Percentiles rank a stretch among this genome's conserved stretches.
These are phyloP conservation scores for Gryllus bimaculatus DNA, from an alignment of 1,140 invertebrate genomes.

Conservation along the genomic window DNA sequence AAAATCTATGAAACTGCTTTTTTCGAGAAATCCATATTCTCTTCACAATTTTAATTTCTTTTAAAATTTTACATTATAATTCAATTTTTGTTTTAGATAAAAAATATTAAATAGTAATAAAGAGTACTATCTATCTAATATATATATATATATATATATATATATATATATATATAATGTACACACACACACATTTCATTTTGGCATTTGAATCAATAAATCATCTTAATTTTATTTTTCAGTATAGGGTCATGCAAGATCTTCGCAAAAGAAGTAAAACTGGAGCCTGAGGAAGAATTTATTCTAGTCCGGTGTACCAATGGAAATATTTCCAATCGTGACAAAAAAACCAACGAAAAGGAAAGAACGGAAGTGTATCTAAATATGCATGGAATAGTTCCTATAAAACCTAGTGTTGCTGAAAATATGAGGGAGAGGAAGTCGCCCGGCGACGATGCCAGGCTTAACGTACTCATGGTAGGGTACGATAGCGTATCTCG, in stretches of 20 bases:
- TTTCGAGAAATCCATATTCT: too few relatives aligned
- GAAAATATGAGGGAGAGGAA: neutral
- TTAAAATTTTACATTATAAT: too few relatives aligned
- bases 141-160: too few relatives aligned
- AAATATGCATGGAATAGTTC: constrained; percentile 35
- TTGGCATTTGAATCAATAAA: too few relatives aligned
- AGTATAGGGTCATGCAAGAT: constrained; percentile 30
- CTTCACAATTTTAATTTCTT: too few relatives aligned
- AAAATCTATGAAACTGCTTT: too few relatives aligned
- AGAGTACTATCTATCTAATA: too few relatives aligned
- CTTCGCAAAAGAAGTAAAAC: constrained; percentile 32
- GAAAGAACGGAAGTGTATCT: constrained; percentile 34
- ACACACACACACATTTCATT: too few relatives aligned
- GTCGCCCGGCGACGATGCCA: constrained; percentile 9
- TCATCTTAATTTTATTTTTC: constrained; percentile 18
- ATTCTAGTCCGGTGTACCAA: constrained; percentile 36
- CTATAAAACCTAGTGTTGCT: constrained; percentile 19
- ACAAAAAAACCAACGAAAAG: constrained; percentile 24
- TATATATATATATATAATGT: too few relatives aligned
- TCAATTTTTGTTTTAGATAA: too few relatives aligned
- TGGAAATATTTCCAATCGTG: constrained; percentile 16
- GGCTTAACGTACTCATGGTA: constrained; percentile 56
- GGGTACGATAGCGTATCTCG: constrained; percentile 77
- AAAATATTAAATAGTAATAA: too few relatives aligned
- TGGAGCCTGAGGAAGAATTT: constrained; percentile 34